Evolutionary conservation across 2,888 invertebrate species (phyloP).

Genomic region (Drosophila siamana): DNA sequence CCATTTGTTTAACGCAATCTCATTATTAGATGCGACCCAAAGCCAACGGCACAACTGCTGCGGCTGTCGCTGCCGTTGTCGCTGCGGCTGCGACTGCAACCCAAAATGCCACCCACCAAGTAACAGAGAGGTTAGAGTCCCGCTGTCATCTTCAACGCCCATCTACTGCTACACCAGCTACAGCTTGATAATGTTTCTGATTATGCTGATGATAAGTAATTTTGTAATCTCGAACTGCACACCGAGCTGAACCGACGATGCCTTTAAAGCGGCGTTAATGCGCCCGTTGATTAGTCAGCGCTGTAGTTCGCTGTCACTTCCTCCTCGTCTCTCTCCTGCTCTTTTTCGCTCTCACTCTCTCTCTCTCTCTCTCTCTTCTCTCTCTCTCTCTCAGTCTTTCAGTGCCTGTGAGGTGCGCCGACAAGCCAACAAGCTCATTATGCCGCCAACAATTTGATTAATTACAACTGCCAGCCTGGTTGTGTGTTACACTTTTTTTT

Average conservation of each 20-base stretch:
- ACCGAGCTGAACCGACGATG: slow-evolving; percentile 39
- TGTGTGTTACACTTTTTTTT: slow-evolving; percentile 34
- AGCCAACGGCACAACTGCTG: slow-evolving; percentile 65
- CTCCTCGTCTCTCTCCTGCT: not conserved
- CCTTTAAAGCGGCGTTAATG: slow-evolving; percentile 71
- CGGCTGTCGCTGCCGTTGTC: too few species aligned
- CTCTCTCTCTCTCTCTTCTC: not conserved
- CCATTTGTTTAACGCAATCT: slow-evolving; percentile 82
- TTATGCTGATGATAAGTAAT: slow-evolving; percentile 81
- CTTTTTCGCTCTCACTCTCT: not conserved
- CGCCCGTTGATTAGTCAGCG: slow-evolving; percentile 68
- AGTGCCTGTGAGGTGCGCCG: not conserved
- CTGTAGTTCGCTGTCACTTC: slow-evolving; percentile 2
- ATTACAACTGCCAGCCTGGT: slow-evolving; percentile 57
- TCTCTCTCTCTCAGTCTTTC: too few species aligned
- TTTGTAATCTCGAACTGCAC: slow-evolving; percentile 71
- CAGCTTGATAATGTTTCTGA: slow-evolving; percentile 74
- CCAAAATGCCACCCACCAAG: not conserved
- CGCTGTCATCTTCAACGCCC: not conserved
- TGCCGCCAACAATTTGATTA: slow-evolving; percentile 78
- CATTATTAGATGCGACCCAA: slow-evolving; percentile 71
- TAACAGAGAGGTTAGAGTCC: slow-evolving; percentile 45
- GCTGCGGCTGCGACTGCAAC: slow-evolving; percentile 12
- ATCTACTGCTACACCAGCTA: slow-evolving; percentile 7
- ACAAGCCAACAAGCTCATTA: slow-evolving; percentile 73